These are phyloP conservation scores for Hucho hucho DNA, from an alignment of 2,113 vertebrate species.

Conservation along the genomic window DNA sequence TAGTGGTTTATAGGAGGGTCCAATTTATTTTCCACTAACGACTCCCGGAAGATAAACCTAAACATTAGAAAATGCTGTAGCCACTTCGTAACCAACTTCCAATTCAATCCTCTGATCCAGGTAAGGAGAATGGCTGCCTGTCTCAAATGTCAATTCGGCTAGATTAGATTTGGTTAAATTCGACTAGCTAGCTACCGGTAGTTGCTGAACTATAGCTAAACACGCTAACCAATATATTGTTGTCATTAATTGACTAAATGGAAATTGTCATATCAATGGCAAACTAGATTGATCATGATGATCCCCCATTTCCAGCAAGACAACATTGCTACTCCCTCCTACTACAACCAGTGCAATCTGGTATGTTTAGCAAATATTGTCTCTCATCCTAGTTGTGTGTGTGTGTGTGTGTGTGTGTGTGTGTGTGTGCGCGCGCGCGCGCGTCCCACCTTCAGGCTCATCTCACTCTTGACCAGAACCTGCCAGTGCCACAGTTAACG, in stretches of 20 bases:
- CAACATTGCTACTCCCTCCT: too few species aligned
- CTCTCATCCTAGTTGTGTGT: slow-evolving; percentile 13
- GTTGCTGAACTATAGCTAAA: neutral
- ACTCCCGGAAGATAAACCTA: neutral
- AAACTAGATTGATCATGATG: too few species aligned
- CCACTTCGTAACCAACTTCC: too few species aligned
- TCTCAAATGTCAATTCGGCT: neutral
- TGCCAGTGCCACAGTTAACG: neutral
- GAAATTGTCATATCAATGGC: too few species aligned
- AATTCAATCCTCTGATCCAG: neutral
- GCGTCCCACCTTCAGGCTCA: neutral
- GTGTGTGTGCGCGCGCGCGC: neutral
- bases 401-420: slow-evolving; percentile 18
- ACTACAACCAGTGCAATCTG: neutral
- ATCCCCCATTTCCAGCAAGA: neutral
- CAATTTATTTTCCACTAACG: neutral
- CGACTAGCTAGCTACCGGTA: neutral
- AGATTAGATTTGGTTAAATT: neutral
- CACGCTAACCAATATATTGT: too few species aligned
- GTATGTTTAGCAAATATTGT: slow-evolving; percentile 2
- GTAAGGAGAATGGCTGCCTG: neutral
- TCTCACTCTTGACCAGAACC: slow-evolving; percentile 3
- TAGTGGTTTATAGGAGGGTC: neutral
- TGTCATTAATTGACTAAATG: too few species aligned
- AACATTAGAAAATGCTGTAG: neutral